Evolutionary conservation across 2,888 invertebrate genomes (phyloP).

Genomic region (Scaptomyza flava): DNA sequence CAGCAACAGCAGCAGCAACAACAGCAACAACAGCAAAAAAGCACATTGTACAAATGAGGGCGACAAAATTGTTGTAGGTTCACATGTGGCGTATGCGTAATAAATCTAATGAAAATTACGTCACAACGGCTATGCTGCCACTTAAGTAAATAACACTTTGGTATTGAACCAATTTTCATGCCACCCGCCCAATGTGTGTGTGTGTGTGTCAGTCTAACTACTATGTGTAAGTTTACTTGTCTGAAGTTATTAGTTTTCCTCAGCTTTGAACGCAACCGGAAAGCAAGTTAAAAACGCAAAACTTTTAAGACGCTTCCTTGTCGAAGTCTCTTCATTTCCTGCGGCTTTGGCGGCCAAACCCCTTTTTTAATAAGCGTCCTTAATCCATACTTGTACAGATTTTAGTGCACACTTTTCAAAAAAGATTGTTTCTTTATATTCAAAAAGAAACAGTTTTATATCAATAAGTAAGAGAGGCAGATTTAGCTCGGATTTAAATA

Average conservation of each 20-base stretch:
- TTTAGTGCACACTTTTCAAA: slow-evolving; percentile 14
- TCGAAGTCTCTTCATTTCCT: slow-evolving; percentile 33
- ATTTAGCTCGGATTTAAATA: too few relatives aligned
- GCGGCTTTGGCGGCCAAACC: slow-evolving; percentile 59
- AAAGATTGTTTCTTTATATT: not conserved
- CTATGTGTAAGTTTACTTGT: slow-evolving; percentile 57
- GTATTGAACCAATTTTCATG: slow-evolving; percentile 56
- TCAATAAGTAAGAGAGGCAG: too few relatives aligned
- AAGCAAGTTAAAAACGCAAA: slow-evolving; percentile 41
- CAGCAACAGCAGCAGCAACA: slow-evolving; percentile 11
- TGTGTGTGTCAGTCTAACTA: slow-evolving; percentile 3
- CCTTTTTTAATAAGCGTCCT: slow-evolving; percentile 25
- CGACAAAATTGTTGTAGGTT: slow-evolving; percentile 54
- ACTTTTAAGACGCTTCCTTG: slow-evolving; percentile 37
- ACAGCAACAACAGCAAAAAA: not conserved
- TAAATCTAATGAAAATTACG: slow-evolving; percentile 65
- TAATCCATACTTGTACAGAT: not conserved
- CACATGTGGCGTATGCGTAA: slow-evolving; percentile 65
- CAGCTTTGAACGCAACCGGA: slow-evolving; percentile 44
- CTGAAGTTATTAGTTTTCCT: slow-evolving; percentile 56
- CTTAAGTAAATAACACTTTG: slow-evolving; percentile 63
- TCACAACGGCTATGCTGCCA: slow-evolving; percentile 43
- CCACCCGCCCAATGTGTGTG: not conserved
- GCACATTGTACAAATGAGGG: slow-evolving; percentile 45
- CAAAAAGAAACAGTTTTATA: too few relatives aligned